Conservation (phyloP, 2,888 invertebrate species). For the Pollenia griseotomentosa region DNA sequence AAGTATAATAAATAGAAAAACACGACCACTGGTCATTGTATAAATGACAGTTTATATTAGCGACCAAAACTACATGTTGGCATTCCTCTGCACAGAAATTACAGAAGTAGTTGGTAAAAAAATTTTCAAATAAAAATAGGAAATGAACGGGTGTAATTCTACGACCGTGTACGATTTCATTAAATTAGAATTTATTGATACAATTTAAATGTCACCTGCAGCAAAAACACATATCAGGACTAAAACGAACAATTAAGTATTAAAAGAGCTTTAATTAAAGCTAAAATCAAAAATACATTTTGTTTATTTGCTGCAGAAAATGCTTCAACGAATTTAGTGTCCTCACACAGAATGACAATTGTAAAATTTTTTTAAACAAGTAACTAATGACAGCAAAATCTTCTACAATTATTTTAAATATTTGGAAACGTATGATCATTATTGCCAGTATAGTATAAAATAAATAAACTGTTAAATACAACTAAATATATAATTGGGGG, state of each 20-base stretch:
- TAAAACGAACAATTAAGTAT: constrained; percentile 11
- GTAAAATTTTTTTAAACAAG: too few relatives aligned
- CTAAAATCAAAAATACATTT: neutral
- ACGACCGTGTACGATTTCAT: constrained; percentile 32
- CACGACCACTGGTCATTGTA: constrained; percentile 70
- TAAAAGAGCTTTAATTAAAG: constrained; percentile 28
- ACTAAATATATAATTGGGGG: too few relatives aligned
- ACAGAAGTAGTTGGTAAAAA: constrained; percentile 49
- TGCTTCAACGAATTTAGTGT: too few relatives aligned
- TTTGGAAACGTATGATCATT: too few relatives aligned
- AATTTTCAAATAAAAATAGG: constrained; percentile 11
- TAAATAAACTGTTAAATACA: too few relatives aligned
- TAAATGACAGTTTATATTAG: constrained; percentile 71
- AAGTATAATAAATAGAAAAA: constrained; percentile 62
- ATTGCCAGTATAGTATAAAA: too few relatives aligned
- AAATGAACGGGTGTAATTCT: constrained; percentile 26
- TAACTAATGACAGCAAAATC: too few relatives aligned
- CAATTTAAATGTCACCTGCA: constrained; percentile 32
- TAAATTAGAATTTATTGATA: constrained; percentile 53
- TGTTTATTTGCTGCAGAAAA: too few relatives aligned
- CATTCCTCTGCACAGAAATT: constrained; percentile 55
- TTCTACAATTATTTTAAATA: too few relatives aligned
- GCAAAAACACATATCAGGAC: constrained; percentile 16
- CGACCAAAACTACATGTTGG: constrained; percentile 66
- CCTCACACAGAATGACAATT: too few relatives aligned